Conservation (phyloP, 2,113 vertebrate genomes). For the Muntiacus muntjak region DNA sequence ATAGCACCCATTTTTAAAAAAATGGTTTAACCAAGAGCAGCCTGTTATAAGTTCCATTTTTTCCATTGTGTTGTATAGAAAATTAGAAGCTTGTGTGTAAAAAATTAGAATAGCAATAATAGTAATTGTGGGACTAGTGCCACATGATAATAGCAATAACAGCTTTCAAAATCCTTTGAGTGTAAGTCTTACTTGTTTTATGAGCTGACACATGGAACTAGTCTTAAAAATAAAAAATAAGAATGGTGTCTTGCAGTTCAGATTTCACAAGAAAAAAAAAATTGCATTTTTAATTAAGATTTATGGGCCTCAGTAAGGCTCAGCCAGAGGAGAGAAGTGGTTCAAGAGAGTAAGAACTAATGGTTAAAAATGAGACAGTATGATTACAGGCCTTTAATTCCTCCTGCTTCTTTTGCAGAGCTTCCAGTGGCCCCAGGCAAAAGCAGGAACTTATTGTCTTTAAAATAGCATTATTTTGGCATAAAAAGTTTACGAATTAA, state of each 20-base stretch:
- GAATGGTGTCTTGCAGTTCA: constrained; percentile 75
- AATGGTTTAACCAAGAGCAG: not conserved
- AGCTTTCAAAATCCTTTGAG: constrained; percentile 72
- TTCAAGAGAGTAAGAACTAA: constrained; percentile 76
- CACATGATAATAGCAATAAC: constrained; percentile 73
- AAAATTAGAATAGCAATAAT: constrained; percentile 72
- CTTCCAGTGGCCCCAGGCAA: constrained; percentile 79
- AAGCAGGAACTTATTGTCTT: constrained; percentile 82
- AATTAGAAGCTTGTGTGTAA: constrained; percentile 64
- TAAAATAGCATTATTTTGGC: constrained; percentile 82
- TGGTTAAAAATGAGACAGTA: constrained; percentile 81
- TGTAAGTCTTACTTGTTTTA: constrained; percentile 80
- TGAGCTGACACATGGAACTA: constrained; percentile 69
- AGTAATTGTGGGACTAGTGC: constrained; percentile 73
- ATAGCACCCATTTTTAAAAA: constrained; percentile 37
- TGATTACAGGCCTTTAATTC: constrained; percentile 85
- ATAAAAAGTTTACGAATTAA: constrained; percentile 84
- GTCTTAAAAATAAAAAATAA: constrained; percentile 81
- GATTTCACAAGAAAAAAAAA: constrained; percentile 78
- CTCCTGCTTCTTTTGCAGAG: constrained; percentile 75
- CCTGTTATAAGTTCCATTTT: constrained; percentile 15
- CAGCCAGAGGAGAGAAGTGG: constrained; percentile 76
- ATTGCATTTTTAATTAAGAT: constrained; percentile 81
- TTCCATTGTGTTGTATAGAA: not conserved
- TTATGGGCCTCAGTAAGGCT: constrained; percentile 75